phyloP scores from a whole-genome alignment of 2,888 invertebrate species.

The Heliconius charithonia region DNA sequence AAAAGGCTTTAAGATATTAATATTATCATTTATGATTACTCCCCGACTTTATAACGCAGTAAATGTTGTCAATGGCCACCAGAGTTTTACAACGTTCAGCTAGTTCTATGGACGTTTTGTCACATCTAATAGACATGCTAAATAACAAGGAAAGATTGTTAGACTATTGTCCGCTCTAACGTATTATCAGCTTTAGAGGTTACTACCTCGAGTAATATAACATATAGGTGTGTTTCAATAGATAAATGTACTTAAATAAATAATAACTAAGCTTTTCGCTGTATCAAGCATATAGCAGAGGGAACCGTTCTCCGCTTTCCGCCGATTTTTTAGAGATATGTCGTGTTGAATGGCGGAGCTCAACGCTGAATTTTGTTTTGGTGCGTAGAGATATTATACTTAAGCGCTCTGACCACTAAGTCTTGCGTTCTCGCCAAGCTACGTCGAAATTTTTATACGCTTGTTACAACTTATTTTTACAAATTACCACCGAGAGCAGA shows the following conservation, averaged over 20 bases:
- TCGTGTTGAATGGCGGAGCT: no score
- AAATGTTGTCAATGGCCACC: constrained; percentile 50
- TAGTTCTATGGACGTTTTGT: constrained; percentile 45
- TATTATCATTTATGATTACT: constrained; percentile 50
- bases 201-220: constrained; percentile 14
- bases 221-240: not conserved
- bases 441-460: no score
- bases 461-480: no score
- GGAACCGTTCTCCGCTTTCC: no score
- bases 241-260: not conserved
- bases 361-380: no score
- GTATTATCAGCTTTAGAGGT: constrained; percentile 10
- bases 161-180: constrained; percentile 21
- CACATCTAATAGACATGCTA: constrained; percentile 47
- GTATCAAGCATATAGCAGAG: not conserved
- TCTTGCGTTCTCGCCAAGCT: no score
- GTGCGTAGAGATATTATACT: no score
- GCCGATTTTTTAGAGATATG: no score
- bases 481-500: no score
- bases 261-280: not conserved
- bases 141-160: constrained; percentile 39
- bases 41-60: constrained; percentile 49
- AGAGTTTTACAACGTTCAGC: constrained; percentile 46
- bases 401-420: no score
- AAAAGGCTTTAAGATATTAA: constrained; percentile 45